phyloP scores from a whole-genome alignment of 2,797 vertebrate species.

The Gymnoscopelus microlampas region DNA sequence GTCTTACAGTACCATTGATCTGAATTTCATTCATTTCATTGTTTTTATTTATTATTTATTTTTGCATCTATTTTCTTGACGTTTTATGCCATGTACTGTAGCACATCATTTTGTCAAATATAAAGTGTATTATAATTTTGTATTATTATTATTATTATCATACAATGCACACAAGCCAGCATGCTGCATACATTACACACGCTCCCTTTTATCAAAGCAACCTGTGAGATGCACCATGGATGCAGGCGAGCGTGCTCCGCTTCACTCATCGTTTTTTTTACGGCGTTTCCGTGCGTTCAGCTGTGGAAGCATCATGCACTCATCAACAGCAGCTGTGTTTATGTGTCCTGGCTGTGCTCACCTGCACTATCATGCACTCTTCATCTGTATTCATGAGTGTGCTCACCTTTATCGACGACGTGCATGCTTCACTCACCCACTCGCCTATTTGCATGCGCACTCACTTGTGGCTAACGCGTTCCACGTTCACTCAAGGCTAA shows the following conservation, averaged over 20 bases:
- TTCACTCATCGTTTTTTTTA: slow-evolving; percentile 13
- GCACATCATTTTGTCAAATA: too few relatives aligned
- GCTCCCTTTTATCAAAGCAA: neutral
- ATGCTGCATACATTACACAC: neutral
- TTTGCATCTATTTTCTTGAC: too few relatives aligned
- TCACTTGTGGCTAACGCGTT: slow-evolving; percentile 21
- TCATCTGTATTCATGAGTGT: neutral
- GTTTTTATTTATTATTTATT: too few relatives aligned
- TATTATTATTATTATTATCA: too few relatives aligned
- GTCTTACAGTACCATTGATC: too few relatives aligned
- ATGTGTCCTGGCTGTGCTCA: slow-evolving; percentile 7
- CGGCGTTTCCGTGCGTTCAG: slow-evolving; percentile 14
- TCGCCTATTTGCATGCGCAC: slow-evolving; percentile 25
- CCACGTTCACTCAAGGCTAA: neutral
- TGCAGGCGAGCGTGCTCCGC: neutral
- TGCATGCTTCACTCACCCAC: slow-evolving; percentile 19
- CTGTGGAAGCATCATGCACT: slow-evolving; percentile 1
- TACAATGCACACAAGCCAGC: neutral
- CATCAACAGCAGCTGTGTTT: neutral
- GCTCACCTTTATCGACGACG: neutral
- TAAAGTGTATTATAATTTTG: too few relatives aligned
- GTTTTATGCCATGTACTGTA: too few relatives aligned
- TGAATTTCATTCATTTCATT: too few relatives aligned
- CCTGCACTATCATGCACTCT: neutral
- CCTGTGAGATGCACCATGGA: neutral